A percentile compares a stretch with the other conserved stretches of the same genome.
These are phyloP conservation scores for Embidobia sp. DNA, from an alignment of 2,888 invertebrate genomes.

Conservation along the genomic window DNA sequence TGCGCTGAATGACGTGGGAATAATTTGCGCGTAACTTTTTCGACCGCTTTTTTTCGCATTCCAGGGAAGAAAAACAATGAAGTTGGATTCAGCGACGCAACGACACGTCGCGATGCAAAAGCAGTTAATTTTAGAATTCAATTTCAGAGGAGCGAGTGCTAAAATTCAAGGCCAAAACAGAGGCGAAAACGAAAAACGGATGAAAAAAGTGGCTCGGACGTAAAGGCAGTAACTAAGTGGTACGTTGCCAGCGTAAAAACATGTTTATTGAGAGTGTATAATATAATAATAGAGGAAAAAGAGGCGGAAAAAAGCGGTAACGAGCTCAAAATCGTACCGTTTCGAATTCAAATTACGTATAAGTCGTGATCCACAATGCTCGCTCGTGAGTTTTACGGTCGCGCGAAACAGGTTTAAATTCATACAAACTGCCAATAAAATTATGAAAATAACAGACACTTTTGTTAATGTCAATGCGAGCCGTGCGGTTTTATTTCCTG, in stretches of 20 bases:
- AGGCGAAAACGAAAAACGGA: neutral
- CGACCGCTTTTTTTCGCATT: too few species aligned
- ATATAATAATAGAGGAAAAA: constrained; percentile 56
- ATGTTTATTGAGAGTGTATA: constrained; percentile 60
- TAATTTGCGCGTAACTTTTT: too few species aligned
- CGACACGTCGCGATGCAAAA: constrained; percentile 8
- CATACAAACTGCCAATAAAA: constrained; percentile 61
- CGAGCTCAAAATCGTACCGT: constrained; percentile 56
- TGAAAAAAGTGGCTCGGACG: constrained; percentile 20
- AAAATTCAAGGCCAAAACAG: constrained; percentile 28
- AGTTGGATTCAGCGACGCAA: too few species aligned
- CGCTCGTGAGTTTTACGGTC: constrained; percentile 41
- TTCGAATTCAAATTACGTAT: constrained; percentile 59
- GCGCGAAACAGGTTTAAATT: constrained; percentile 57
- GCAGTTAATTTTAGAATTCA: constrained; percentile 52
- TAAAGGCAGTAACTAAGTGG: constrained; percentile 54
- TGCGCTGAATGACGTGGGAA: too few species aligned
- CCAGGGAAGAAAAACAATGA: too few species aligned
- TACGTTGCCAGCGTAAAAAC: constrained; percentile 49
- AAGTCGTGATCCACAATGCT: constrained; percentile 48
- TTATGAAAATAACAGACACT: constrained; percentile 62
- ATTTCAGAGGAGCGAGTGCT: constrained; percentile 29
- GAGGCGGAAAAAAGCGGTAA: constrained; percentile 48
- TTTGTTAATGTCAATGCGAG: constrained; percentile 54
- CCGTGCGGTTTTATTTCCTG: constrained; percentile 27